Evolutionary conservation across 2,888 invertebrate species (phyloP).

Genomic region (Callosobruchus maculatus): DNA sequence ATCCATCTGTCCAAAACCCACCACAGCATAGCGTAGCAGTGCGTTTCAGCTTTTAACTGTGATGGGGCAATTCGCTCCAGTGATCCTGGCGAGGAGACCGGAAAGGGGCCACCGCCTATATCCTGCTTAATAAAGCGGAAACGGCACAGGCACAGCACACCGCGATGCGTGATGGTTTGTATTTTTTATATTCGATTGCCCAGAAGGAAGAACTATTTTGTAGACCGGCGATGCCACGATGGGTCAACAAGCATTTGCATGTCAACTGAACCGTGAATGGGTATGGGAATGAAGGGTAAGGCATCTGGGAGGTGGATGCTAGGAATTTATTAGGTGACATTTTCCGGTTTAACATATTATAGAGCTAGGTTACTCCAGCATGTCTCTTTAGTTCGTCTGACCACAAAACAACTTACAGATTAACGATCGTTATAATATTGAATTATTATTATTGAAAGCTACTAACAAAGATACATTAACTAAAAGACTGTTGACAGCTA

Average conservation of each 20-base stretch:
- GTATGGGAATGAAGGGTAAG: background rate
- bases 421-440: too few species aligned
- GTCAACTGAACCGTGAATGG: background rate
- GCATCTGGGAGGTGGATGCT: background rate
- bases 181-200: background rate
- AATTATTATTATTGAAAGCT: too few species aligned
- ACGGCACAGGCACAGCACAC: constrained; percentile 31
- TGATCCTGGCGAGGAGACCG: constrained; percentile 24
- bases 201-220: background rate
- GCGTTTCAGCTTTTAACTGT: background rate
- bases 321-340: background rate
- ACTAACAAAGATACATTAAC: too few species aligned
- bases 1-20: background rate
- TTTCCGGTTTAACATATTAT: too few species aligned
- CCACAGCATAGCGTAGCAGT: background rate
- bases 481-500: too few species aligned
- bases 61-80: background rate
- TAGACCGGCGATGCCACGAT: background rate
- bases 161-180: background rate
- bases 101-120: constrained; percentile 43
- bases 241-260: background rate
- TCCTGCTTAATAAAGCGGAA: constrained; percentile 48
- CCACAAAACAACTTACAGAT: too few species aligned
- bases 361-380: too few species aligned
- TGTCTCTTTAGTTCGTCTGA: too few species aligned